Base-by-base conservation (phyloP, 1,140 invertebrate species). In the Lutraria rhynchaena region DNA sequence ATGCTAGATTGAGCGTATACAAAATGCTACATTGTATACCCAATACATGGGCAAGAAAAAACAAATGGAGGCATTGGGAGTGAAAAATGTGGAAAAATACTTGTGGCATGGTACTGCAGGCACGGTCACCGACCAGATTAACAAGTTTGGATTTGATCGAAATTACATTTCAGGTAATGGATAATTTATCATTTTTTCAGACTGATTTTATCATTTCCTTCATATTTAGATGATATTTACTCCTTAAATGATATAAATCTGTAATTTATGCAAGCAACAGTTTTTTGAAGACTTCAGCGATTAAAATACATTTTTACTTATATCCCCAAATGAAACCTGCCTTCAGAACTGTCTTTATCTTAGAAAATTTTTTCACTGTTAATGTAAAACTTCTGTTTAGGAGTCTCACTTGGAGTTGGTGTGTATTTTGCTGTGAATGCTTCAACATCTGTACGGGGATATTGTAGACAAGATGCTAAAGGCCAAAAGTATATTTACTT, bases 111-210 rank as follows among this genome's bases (percentile, higher is more conserved):
- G 75, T 1, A 67, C 61, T 19, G 51, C 29, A 46, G 27, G 29
- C 13, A 13, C 61, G 19, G 61, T 46, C 57, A 63, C 57, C 9
- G 9, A 31, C 3, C 67, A 63, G 27, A 78, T 78, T 19, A 67
- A 67, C n/a, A n/a, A 15, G 0, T 67, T 67, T 27, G 75, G 75
- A 11, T 78, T 78, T 44, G 44, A 78, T 33, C 31, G 75, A 9
- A 78, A 78, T n/a, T 67, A 67, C 19, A 67, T 67, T 37, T 27
- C 49, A 37, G 75, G 75, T 77, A 29, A n/a, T n/a, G n/a, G n/a
- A n/a, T n/a, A n/a, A n/a, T n/a, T n/a, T n/a, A n/a, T n/a, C n/a
- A n/a, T n/a, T n/a, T n/a, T n/a, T n/a, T n/a, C n/a, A n/a, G n/a
- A n/a, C n/a, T n/a, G n/a, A n/a, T n/a, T n/a, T n/a, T n/a, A n/a